Conservation (phyloP, 2,888 invertebrate genomes). For the Cyaniris semiargus region DNA sequence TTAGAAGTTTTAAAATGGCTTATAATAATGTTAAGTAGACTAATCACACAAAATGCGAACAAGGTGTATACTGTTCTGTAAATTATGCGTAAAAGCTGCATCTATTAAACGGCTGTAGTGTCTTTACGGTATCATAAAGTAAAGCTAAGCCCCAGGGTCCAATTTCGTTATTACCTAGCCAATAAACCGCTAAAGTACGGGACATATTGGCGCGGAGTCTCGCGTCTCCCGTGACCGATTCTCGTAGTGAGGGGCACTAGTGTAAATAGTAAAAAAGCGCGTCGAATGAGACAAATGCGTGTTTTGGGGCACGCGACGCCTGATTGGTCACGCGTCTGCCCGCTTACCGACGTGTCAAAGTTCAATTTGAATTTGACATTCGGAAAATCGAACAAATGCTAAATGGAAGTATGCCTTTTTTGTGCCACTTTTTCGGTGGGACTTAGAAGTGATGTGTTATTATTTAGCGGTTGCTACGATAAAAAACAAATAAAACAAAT, state of each 20-base stretch:
- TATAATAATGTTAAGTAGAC: not conserved
- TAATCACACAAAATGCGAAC: not conserved
- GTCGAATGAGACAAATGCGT: constrained; percentile 76
- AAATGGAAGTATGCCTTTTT: not conserved
- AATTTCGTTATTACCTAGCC: constrained; percentile 49
- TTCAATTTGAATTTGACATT: constrained; percentile 32
- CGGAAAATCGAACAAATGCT: constrained; percentile 3
- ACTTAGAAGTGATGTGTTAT: too few relatives aligned
- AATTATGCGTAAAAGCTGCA: constrained; percentile 20
- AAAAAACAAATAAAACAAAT: too few relatives aligned
- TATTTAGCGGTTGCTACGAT: too few relatives aligned
- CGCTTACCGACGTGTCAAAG: constrained; percentile 42
- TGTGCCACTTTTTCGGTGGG: not conserved
- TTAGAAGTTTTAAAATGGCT: not conserved
- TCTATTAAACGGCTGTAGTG: constrained; percentile 21
- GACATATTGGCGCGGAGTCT: constrained; percentile 65
- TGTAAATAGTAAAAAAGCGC: constrained; percentile 73
- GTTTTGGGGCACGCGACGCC: constrained; percentile 74
- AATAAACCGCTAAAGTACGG: constrained; percentile 66
- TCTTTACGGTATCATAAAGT: constrained; percentile 32
- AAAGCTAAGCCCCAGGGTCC: constrained; percentile 51
- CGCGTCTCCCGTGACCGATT: constrained; percentile 72
- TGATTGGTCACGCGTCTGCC: constrained; percentile 56
- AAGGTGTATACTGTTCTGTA: not conserved
- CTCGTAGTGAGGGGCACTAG: constrained; percentile 55